A percentile compares a stretch with the other conserved stretches of the same genome.
phyloP scores from a whole-genome alignment of 2,113 vertebrate genomes.

The Elachura formosa region DNA sequence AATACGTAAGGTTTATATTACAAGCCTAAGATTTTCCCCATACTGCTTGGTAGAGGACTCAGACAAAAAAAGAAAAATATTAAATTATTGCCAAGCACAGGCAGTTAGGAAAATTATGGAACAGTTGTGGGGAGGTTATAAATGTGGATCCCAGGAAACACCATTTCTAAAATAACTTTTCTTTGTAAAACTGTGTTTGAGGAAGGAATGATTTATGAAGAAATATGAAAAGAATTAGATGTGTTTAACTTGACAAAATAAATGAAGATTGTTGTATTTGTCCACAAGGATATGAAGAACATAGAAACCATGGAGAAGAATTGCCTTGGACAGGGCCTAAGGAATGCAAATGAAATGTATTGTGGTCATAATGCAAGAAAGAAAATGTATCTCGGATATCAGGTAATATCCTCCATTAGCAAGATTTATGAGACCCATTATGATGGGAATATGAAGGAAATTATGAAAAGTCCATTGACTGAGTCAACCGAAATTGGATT shows the following conservation, averaged over 20 bases:
- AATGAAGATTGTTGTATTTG: conserved; percentile 30
- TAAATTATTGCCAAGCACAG: background rate
- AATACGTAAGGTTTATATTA: background rate
- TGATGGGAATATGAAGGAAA: conserved; percentile 43
- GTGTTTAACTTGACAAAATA: conserved; percentile 29
- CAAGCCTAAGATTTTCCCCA: background rate
- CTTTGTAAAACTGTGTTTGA: background rate
- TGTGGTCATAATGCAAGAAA: conserved; percentile 66
- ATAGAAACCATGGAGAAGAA: conserved; percentile 41
- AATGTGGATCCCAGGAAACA: background rate
- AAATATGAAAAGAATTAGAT: conserved; percentile 56
- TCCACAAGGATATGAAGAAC: conserved; percentile 39
- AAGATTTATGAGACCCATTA: conserved; percentile 69
- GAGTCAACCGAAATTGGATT: conserved; percentile 63
- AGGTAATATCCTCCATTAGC: conserved; percentile 68
- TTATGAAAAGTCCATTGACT: conserved; percentile 55
- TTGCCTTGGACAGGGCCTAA: conserved; percentile 57
- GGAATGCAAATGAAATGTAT: conserved; percentile 62
- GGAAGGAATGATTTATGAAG: conserved; percentile 30
- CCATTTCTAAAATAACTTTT: conserved; percentile 10
- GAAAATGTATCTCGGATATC: conserved; percentile 67
- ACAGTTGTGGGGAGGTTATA: background rate
- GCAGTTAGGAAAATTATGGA: background rate
- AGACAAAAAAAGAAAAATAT: background rate
- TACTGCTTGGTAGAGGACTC: background rate